phyloP scores from a whole-genome alignment of 2,888 invertebrate genomes.

The Halictus ligatus region DNA sequence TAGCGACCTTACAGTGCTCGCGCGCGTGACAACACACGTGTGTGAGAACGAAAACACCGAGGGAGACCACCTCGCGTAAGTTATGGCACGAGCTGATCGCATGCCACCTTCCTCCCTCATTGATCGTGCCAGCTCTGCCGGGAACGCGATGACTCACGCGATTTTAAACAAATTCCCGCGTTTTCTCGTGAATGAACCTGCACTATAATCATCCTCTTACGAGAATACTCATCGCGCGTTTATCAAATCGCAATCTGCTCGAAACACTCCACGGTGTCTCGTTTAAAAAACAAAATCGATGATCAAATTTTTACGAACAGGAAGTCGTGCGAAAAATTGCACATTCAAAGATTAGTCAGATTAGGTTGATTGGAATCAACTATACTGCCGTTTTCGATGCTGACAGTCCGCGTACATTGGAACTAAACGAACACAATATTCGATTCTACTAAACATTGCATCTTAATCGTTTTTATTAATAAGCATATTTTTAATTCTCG shows the following conservation, averaged over 20 bases:
- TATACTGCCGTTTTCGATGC: no score
- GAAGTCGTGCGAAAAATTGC: no score
- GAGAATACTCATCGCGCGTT: neutral
- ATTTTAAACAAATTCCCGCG: constrained; percentile 11
- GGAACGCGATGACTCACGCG: constrained; percentile 17
- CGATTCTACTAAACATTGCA: neutral
- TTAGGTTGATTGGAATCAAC: no score
- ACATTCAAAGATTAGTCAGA: no score
- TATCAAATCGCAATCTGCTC: neutral
- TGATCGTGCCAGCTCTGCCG: constrained; percentile 20
- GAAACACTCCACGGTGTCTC: neutral
- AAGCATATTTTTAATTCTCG: neutral
- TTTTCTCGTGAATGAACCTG: constrained; percentile 8
- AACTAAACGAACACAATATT: no score
- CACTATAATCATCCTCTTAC: neutral
- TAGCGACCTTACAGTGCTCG: neutral
- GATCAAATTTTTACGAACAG: neutral
- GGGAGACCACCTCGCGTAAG: constrained; percentile 3
- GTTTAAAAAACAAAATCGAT: neutral
- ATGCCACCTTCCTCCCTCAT: constrained; percentile 20
- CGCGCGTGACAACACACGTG: neutral
- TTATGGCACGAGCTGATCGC: constrained; percentile 13
- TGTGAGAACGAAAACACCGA: neutral
- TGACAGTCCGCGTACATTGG: no score
- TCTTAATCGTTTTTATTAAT: neutral